Conservation (phyloP, 2,797 vertebrate species). For the Champsocephalus gunnari region DNA sequence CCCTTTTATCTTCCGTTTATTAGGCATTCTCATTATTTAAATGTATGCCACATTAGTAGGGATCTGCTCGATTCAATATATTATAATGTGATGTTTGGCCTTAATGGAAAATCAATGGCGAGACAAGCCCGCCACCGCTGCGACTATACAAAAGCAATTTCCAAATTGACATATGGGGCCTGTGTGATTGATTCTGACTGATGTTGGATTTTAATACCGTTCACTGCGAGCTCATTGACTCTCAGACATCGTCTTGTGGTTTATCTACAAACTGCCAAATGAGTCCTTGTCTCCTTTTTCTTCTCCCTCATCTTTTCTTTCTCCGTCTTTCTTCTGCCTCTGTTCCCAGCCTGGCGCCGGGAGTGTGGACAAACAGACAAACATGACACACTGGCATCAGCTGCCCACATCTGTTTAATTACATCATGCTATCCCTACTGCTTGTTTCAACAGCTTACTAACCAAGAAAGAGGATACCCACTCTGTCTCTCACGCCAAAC, state of each 20-base stretch:
- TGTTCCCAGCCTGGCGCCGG: constrained; percentile 3
- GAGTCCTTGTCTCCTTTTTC: constrained; percentile 67
- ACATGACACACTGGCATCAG: constrained; percentile 15
- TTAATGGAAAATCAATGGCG: constrained; percentile 87
- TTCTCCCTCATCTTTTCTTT: constrained; percentile 53
- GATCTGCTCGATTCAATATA: constrained; percentile 82
- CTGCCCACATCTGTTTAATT: constrained; percentile 47
- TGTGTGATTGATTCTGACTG: constrained; percentile 85
- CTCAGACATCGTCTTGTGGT: constrained; percentile 75
- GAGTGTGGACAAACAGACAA: neutral
- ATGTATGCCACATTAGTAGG: constrained; percentile 78
- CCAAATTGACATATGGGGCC: constrained; percentile 82
- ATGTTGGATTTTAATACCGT: constrained; percentile 83
- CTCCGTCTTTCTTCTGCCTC: constrained; percentile 6
- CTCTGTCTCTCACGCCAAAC: constrained; percentile 8
- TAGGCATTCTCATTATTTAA: constrained; percentile 75
- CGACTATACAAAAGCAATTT: constrained; percentile 85
- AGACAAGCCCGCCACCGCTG: constrained; percentile 79
- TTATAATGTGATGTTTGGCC: constrained; percentile 84
- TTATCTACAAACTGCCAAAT: constrained; percentile 81
- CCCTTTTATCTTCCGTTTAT: constrained; percentile 54
- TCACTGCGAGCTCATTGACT: constrained; percentile 83
- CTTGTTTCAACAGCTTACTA: constrained; percentile 23
- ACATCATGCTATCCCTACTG: constrained; percentile 30
- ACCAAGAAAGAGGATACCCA: neutral